Percentiles rank a stretch among this genome's conserved stretches.
Evolutionary conservation across 2,797 vertebrate genomes (phyloP).

Genomic region (Hippopotamyrus pictus): DNA sequence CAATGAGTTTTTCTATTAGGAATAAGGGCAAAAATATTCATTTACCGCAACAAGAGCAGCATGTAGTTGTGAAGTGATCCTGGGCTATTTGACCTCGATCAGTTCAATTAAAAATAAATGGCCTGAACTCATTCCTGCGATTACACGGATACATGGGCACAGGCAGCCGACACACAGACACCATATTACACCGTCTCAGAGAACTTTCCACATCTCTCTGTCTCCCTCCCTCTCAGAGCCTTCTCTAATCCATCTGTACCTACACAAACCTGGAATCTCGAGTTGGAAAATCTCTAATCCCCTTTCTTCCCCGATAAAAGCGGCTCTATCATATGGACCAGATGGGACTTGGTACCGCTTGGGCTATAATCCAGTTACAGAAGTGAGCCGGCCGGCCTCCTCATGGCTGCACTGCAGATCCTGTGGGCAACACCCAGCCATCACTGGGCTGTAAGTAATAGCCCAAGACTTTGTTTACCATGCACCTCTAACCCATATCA

Average conservation of each 20-base stretch:
- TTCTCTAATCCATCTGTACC: neutral
- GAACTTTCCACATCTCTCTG: neutral
- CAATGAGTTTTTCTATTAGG: neutral
- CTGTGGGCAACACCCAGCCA: neutral
- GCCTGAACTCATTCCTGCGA: neutral
- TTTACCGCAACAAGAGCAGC: neutral
- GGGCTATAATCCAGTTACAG: neutral
- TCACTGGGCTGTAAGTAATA: neutral
- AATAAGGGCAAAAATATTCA: neutral
- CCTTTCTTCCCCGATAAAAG: neutral
- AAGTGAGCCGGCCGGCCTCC: neutral
- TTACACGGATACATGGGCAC: neutral
- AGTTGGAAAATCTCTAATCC: neutral
- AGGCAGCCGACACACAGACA: neutral
- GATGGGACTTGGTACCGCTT: neutral
- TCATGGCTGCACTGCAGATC: neutral
- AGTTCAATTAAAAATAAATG: neutral
- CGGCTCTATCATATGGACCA: neutral
- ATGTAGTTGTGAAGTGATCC: neutral
- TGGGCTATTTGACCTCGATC: neutral
- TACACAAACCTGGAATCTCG: neutral
- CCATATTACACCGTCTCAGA: neutral
- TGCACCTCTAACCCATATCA: neutral
- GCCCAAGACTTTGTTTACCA: neutral
- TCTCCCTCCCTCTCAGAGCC: neutral